Evolutionary conservation across 35 echinoderm and acorn worm species (phyloP).

Genomic region (Eucidaris tribuloides): DNA sequence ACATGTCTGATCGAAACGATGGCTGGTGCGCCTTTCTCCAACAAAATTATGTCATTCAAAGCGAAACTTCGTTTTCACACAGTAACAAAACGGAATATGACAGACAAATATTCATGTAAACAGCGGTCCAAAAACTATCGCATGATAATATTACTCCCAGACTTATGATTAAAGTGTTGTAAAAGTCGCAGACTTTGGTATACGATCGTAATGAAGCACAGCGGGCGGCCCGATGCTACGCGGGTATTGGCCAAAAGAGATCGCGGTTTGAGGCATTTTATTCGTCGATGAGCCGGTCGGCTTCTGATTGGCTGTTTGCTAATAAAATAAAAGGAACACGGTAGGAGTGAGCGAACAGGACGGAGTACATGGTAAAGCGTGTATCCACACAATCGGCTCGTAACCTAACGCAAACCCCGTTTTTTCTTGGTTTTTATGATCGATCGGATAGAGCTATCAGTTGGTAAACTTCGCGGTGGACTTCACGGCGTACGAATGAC

Average conservation of each 20-base stretch:
- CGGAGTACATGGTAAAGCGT: no score
- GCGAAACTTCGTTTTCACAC: neutral
- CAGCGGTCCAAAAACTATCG: no score
- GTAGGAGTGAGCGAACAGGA: neutral
- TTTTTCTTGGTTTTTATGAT: no score
- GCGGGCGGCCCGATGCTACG: neutral
- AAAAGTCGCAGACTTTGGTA: neutral
- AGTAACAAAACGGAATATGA: neutral
- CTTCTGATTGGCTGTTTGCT: neutral
- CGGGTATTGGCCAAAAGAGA: neutral
- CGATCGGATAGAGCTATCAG: no score
- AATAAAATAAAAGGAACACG: neutral
- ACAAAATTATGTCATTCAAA: neutral
- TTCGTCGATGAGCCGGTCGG: neutral
- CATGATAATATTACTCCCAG: no score
- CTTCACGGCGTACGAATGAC: no score
- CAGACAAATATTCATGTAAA: neutral
- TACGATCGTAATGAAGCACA: neutral
- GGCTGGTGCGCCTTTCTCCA: neutral
- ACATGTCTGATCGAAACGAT: constrained; percentile 29
- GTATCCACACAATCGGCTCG: no score
- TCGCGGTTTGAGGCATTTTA: neutral
- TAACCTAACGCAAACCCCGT: no score
- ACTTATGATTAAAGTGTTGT: neutral
- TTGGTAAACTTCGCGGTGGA: no score